Percentiles rank a stretch among this genome's conserved stretches.
phyloP scores from a whole-genome alignment of 2,888 invertebrate species.

The Lasioglossum villosulum region DNA sequence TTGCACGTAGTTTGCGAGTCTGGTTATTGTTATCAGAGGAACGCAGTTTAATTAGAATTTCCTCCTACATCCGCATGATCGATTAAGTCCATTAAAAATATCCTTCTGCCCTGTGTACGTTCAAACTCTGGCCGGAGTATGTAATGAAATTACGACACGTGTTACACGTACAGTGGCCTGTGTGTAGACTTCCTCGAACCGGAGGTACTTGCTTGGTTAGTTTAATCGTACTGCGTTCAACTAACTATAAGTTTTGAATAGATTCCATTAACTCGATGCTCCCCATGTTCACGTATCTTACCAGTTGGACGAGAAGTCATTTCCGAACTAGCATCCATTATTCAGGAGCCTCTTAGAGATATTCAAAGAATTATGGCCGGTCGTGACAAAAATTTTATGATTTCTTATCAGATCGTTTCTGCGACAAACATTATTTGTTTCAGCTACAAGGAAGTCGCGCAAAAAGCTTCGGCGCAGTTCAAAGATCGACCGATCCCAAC shows the following conservation, averaged over 20 bases:
- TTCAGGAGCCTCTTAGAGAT: background rate
- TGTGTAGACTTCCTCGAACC: background rate
- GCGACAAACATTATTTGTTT: background rate
- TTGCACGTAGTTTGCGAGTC: background rate
- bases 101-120: background rate
- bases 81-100: conserved; percentile 16
- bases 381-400: background rate
- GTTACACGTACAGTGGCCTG: background rate
- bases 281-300: conserved; percentile 11
- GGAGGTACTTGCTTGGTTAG: conserved; percentile 9
- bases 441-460: conserved; percentile 65
- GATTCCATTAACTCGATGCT: conserved; percentile 16
- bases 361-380: background rate
- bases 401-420: background rate
- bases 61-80: background rate
- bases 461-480: conserved; percentile 61
- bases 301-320: background rate
- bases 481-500: conserved; percentile 68
- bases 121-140: conserved; percentile 4
- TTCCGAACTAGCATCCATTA: background rate
- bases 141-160: conserved; percentile 16
- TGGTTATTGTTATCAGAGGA: background rate
- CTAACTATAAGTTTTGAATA: conserved; percentile 20
- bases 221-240: conserved; percentile 11
- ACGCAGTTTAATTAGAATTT: conserved; percentile 4